Conservation (phyloP, 2,888 invertebrate genomes). For the Biston betularia region DNA sequence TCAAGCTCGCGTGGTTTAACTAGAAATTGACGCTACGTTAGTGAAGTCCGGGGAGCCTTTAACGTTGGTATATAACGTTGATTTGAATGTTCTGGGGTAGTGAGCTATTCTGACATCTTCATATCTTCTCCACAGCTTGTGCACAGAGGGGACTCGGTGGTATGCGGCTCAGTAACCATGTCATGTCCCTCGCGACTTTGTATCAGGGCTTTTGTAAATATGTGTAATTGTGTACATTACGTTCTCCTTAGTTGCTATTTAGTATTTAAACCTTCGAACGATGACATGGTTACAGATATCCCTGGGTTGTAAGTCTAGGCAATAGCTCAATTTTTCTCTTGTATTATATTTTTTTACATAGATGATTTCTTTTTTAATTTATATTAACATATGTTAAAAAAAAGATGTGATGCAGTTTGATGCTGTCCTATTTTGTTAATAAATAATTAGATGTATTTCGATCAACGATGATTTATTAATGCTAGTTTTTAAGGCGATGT, state of each 20-base stretch:
- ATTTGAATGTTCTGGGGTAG: conserved; percentile 48
- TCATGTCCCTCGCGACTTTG: conserved; percentile 62
- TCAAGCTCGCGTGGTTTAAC: no score
- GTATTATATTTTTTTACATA: conserved; percentile 64
- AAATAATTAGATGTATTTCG: conserved; percentile 67
- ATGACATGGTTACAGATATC: conserved; percentile 82
- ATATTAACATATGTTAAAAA: conserved; percentile 70
- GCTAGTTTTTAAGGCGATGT: conserved; percentile 68
- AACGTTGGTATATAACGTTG: conserved; percentile 8
- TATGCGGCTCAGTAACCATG: conserved; percentile 83
- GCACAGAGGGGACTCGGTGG: conserved; percentile 77
- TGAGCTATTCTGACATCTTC: conserved; percentile 74
- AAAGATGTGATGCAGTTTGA: conserved; percentile 79
- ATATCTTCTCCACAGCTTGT: conserved; percentile 73
- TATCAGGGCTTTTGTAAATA: conserved; percentile 71
- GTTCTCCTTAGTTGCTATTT: conserved; percentile 56
- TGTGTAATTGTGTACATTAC: conserved; percentile 56
- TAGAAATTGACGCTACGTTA: background rate
- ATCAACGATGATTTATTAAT: conserved; percentile 64
- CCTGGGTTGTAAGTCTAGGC: conserved; percentile 83
- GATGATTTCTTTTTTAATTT: conserved; percentile 71
- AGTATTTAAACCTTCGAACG: conserved; percentile 48
- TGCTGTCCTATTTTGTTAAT: conserved; percentile 72
- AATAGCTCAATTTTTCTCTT: conserved; percentile 76
- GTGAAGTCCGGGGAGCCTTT: conserved; percentile 7